phyloP scores from a whole-genome alignment of 2,797 vertebrate species.

The Bradypus variegatus region DNA sequence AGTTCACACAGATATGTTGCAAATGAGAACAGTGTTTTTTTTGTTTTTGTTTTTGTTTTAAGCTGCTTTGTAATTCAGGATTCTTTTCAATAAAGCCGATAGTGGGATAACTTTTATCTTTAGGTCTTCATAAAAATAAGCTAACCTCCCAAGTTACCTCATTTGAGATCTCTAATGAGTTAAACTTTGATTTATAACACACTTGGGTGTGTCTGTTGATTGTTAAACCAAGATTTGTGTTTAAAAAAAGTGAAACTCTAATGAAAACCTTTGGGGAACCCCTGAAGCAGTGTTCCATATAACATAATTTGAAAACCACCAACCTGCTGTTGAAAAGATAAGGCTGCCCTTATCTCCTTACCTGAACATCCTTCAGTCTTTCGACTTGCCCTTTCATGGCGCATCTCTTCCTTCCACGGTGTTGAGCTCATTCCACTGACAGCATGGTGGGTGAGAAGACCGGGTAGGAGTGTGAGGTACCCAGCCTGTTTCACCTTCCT shows the following conservation, averaged over 20 bases:
- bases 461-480: neutral
- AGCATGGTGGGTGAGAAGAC: neutral
- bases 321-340: neutral
- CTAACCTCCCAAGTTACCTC: neutral
- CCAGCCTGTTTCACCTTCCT: neutral
- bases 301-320: neutral
- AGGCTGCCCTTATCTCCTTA: neutral
- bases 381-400: neutral
- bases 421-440: neutral
- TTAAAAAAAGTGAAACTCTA: neutral
- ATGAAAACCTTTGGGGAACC: neutral
- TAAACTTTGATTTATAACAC: slow-evolving; percentile 14
- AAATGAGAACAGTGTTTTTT: neutral
- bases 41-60: neutral
- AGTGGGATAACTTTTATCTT: neutral
- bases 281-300: neutral
- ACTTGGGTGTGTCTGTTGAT: neutral
- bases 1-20: neutral
- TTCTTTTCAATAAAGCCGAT: neutral
- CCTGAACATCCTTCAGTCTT: neutral
- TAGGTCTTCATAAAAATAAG: neutral
- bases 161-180: neutral
- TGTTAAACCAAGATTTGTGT: neutral
- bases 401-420: neutral
- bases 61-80: neutral